These are phyloP conservation scores for Pampus argenteus DNA, from an alignment of 2,797 vertebrate genomes.

Conservation along the genomic window DNA sequence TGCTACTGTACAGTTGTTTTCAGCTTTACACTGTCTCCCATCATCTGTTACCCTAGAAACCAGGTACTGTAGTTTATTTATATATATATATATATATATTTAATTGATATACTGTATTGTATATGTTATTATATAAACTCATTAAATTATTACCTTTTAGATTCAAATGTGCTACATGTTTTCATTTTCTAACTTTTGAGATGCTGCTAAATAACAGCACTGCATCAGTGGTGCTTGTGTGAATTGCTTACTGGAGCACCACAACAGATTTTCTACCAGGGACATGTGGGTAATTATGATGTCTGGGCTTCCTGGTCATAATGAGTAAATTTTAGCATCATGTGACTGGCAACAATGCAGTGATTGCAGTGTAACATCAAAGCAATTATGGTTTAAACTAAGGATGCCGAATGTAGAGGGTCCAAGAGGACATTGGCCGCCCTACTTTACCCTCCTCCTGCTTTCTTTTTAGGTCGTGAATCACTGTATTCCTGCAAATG, in stretches of 20 bases:
- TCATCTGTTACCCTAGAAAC: slow-evolving; percentile 56
- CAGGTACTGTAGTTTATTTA: slow-evolving; percentile 22
- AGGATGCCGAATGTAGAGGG: too few species aligned
- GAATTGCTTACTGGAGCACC: background rate
- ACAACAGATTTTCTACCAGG: slow-evolving; percentile 2
- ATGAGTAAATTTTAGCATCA: slow-evolving; percentile 26
- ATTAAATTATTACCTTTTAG: background rate
- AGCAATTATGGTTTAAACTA: background rate
- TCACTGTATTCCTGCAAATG: too few species aligned
- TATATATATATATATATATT: background rate
- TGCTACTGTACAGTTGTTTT: slow-evolving; percentile 25
- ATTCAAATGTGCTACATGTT: background rate
- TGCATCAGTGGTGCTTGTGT: background rate
- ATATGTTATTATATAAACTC: background rate
- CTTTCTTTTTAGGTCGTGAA: too few species aligned
- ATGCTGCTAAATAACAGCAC: background rate
- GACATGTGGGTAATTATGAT: slow-evolving; percentile 6
- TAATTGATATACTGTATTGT: background rate
- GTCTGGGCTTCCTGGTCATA: slow-evolving; percentile 13
- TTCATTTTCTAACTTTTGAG: slow-evolving; percentile 9
- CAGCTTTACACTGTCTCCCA: slow-evolving; percentile 13
- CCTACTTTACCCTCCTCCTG: too few species aligned
- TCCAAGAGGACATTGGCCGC: too few species aligned
- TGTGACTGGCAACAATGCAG: background rate
- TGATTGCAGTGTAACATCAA: background rate